phyloP scores from a whole-genome alignment of 1,140 invertebrate genomes.

The Micrasema minimum region DNA sequence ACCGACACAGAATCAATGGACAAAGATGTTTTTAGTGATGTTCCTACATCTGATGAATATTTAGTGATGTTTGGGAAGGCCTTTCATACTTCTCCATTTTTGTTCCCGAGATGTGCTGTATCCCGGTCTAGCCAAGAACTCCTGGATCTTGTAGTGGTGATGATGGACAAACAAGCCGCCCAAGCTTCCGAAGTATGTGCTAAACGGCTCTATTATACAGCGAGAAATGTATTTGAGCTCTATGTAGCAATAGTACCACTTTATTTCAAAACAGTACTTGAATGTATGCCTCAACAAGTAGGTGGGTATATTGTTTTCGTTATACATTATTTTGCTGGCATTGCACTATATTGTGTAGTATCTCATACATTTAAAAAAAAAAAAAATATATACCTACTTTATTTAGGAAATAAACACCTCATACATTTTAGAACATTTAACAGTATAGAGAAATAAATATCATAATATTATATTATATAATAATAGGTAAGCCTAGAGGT shows the following conservation, averaged over 20 bases:
- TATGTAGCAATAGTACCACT: conserved; percentile 82
- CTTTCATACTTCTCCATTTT: conserved; percentile 62
- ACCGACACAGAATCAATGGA: conserved; percentile 52
- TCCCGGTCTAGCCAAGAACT: conserved; percentile 71
- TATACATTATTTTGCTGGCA: too few species aligned
- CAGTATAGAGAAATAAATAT: too few species aligned
- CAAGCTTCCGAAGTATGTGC: conserved; percentile 70
- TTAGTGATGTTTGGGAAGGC: conserved; percentile 59
- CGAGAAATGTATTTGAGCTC: conserved; percentile 80
- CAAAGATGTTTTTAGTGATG: conserved; percentile 43
- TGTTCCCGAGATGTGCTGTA: conserved; percentile 65
- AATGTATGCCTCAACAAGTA: conserved; percentile 86
- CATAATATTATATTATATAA: too few species aligned
- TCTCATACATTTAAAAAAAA: not conserved
- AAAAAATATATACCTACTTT: not conserved
- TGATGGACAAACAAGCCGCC: conserved; percentile 77
- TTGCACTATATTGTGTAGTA: not conserved
- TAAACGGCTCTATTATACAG: conserved; percentile 76
- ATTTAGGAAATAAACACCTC: too few species aligned
- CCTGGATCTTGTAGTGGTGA: conserved; percentile 75
- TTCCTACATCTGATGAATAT: conserved; percentile 52
- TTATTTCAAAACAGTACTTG: conserved; percentile 80
- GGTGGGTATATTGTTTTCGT: conserved; percentile 65
- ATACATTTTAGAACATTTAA: too few species aligned
- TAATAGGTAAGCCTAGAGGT: too few species aligned